Conservation (phyloP, 2,797 vertebrate genomes). For the Clarias fuscus region DNA sequence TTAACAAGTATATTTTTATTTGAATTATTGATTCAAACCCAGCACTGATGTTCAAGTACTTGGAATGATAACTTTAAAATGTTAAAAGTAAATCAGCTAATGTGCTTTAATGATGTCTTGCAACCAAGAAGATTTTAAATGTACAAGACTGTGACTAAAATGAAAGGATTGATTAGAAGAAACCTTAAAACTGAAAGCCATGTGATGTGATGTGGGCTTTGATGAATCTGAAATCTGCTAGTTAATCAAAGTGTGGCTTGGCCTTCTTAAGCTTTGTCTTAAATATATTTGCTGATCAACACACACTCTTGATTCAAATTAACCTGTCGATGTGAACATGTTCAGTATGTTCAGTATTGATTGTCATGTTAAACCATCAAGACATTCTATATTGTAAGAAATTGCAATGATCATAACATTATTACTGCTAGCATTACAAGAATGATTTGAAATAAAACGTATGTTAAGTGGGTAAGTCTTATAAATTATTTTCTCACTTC, state of each 20-base stretch:
- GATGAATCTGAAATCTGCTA: conserved; percentile 7
- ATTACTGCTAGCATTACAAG: neutral
- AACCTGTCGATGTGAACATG: neutral
- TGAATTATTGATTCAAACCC: neutral
- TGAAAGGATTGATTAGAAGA: neutral
- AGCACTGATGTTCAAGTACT: no score
- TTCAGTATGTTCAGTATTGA: neutral
- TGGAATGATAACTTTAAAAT: neutral
- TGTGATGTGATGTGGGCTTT: neutral
- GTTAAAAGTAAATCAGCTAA: neutral
- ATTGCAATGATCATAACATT: neutral
- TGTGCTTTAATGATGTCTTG: neutral
- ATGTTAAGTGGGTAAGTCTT: no score
- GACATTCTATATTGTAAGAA: neutral
- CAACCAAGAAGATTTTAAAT: neutral
- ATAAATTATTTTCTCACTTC: no score
- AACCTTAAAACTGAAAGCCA: conserved; percentile 9
- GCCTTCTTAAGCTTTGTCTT: neutral
- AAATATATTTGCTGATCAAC: neutral
- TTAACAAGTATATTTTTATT: neutral
- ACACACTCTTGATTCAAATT: neutral
- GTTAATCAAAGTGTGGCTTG: conserved; percentile 1
- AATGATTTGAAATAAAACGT: neutral
- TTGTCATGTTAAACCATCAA: neutral
- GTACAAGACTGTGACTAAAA: neutral